A percentile compares a stretch with the other conserved stretches of the same genome.
These are phyloP conservation scores for Trileptium ribeirensis DNA, from an alignment of 2,888 invertebrate genomes.

Conservation along the genomic window DNA sequence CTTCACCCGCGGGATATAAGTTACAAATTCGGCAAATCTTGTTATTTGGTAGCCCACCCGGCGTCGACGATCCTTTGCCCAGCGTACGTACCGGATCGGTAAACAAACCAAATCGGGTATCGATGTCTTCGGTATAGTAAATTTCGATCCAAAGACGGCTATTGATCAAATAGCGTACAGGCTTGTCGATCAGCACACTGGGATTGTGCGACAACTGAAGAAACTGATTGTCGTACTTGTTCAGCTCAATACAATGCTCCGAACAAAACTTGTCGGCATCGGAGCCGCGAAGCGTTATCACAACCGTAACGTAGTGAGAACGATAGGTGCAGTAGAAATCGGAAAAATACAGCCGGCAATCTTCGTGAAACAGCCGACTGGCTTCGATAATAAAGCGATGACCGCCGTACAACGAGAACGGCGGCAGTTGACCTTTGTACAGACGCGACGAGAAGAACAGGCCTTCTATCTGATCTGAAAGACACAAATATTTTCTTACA, in stretches of 20 bases:
- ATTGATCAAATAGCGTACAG: conserved; percentile 34
- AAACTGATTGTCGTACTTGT: conserved; percentile 11
- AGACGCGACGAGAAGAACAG: conserved; percentile 50
- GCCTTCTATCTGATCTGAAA: conserved; percentile 36
- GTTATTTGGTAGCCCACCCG: conserved; percentile 46
- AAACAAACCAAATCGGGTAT: conserved; percentile 30
- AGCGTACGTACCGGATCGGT: not conserved
- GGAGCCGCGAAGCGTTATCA: conserved; percentile 40
- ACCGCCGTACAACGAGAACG: conserved; percentile 45
- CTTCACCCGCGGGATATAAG: too few relatives aligned
- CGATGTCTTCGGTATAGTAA: conserved; percentile 45
- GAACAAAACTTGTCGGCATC: conserved; percentile 41
- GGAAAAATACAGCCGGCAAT: conserved; percentile 46
- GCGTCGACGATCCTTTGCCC: conserved; percentile 37
- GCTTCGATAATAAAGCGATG: conserved; percentile 41
- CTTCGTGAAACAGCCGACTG: conserved; percentile 30
- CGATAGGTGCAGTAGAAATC: conserved; percentile 51
- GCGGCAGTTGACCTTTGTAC: conserved; percentile 39
- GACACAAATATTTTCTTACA: too few relatives aligned
- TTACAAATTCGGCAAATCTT: conserved; percentile 44
- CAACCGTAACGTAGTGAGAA: conserved; percentile 49
- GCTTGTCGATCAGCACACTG: not conserved
- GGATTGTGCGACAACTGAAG: not conserved
- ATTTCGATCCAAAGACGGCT: conserved; percentile 45
- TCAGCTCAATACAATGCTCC: conserved; percentile 35